Evolutionary conservation across 2,888 invertebrate species (phyloP), one percentile per base, ranked within the genome.

Genomic region (Zhengitettix transpicula): DNA sequence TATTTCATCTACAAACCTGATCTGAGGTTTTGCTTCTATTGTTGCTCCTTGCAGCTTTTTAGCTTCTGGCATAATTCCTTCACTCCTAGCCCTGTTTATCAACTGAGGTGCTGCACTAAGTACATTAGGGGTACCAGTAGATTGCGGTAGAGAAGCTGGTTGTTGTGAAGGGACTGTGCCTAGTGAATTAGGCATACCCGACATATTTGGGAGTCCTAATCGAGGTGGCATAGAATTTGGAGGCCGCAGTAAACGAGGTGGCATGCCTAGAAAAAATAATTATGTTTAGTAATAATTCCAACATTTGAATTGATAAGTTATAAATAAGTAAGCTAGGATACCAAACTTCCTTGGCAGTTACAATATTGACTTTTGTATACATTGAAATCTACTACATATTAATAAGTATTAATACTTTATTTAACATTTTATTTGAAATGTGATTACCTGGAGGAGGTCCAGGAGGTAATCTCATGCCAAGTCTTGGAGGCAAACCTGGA

Each of bases 11-110:
- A 65, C 74, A 56, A 62, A 71, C 71, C 71, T 81, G 65, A 99
- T 94, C 76, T 97, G 96, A 0, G 98, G 97, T 71, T 97, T 97
- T 0, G 97, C 98, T 67, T 92, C 89, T 66, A 96, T 96, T 0
- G 93, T 96, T 16, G 90, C 86, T 52, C 69, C 67, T 17, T 62
- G 62, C 9, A 66, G 66, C 56, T 67, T 65, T 56, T 65, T 63
- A 14, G 75, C 74, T 51, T 83, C 82, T 71, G 81, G 75, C 57
- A 69, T 69, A 47, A 74, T 83, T 54, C 79, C 78, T 1, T 80
- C 79, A 62, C 83, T 85, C 67, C 82, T 82, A 0, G 72, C 70
- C 63, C 87, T 81, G 65, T 83, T 82, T 67, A 89, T 86, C 42
- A 90, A 79, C 69, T 89, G 89, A 14, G 90, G 90, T 0, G 86